These are phyloP conservation scores for Biston betularia DNA, from an alignment of 2,888 invertebrate genomes.

Conservation along the genomic window DNA sequence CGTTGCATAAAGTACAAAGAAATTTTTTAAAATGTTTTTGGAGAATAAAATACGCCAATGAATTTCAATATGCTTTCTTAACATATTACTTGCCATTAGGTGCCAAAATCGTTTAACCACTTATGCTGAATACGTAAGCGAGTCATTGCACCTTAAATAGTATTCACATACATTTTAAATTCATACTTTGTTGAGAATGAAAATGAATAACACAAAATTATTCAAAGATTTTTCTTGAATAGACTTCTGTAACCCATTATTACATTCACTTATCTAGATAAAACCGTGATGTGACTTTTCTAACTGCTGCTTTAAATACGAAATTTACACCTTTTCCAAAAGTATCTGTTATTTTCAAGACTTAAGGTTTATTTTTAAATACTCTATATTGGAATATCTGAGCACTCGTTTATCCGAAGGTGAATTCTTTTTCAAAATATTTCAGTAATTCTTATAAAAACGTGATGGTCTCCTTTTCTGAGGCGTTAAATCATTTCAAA, in stretches of 20 bases:
- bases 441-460: conserved; percentile 21
- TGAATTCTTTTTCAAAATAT: conserved; percentile 26
- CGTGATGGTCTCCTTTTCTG: conserved; percentile 9
- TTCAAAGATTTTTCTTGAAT: conserved; percentile 15
- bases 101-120: not conserved
- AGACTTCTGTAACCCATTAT: conserved; percentile 21
- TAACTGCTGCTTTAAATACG: conserved; percentile 17
- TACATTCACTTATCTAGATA: conserved; percentile 30
- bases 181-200: not conserved
- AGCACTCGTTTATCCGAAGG: conserved; percentile 14
- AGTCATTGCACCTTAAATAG: not conserved
- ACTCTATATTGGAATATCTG: not conserved
- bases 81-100: not conserved
- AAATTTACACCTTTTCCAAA: not conserved
- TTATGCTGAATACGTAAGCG: not conserved
- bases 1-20: no score
- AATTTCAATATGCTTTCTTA: no score
- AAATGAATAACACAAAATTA: conserved; percentile 12
- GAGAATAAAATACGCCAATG: no score
- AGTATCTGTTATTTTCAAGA: not conserved
- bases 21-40: no score
- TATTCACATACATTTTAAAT: not conserved
- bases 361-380: conserved; percentile 4
- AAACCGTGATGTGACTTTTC: conserved; percentile 20
- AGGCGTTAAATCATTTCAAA: conserved; percentile 20